These are phyloP conservation scores for Alectura lathami DNA, from an alignment of 2,113 vertebrate genomes.

Conservation along the genomic window DNA sequence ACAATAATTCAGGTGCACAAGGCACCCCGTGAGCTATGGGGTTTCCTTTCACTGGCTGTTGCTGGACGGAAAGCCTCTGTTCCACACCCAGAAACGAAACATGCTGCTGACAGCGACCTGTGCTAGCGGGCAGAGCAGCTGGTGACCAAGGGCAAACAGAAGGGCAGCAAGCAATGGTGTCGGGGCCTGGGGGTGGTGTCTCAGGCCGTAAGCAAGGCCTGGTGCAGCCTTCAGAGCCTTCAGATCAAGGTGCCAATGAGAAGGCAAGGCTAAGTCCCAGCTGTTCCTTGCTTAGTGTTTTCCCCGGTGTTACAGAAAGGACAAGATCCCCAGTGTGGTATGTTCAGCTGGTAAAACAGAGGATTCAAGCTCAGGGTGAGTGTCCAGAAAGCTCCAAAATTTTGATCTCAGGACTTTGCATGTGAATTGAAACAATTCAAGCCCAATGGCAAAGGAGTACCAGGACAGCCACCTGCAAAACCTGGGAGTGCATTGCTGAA, in stretches of 20 bases:
- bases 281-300: background rate
- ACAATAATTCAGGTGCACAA: background rate
- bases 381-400: background rate
- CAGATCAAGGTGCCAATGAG: background rate
- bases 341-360: background rate
- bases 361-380: background rate
- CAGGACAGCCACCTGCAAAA: background rate
- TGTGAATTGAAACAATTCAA: background rate
- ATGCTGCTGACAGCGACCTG: background rate
- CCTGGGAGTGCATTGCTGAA: fast-evolving
- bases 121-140: background rate
- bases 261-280: background rate
- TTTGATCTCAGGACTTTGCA: background rate
- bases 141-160: background rate
- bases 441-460: background rate
- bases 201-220: background rate
- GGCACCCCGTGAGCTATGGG: background rate
- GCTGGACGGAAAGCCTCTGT: background rate
- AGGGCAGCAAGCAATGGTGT: fast-evolving
- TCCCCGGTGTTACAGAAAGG: background rate
- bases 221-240: background rate
- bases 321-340: background rate
- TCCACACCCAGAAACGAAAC: background rate
- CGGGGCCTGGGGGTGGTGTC: background rate
- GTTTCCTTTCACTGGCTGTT: background rate